A percentile compares a stretch with the other conserved stretches of the same genome.
Evolutionary conservation across 2,797 vertebrate genomes (phyloP).

Genomic region (Cyprinella venusta): DNA sequence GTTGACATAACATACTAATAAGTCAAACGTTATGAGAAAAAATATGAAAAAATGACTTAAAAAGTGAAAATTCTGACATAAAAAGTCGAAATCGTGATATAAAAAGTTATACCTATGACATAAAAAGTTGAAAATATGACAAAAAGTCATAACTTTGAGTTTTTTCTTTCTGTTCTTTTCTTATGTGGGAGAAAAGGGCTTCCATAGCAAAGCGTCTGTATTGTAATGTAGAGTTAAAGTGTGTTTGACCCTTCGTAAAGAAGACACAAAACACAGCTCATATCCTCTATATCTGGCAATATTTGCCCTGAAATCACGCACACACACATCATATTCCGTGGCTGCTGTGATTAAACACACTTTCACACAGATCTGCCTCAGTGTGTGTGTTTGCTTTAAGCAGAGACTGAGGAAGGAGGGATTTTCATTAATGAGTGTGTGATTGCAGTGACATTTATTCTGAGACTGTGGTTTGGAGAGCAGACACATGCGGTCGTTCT

Average conservation of each 20-base stretch:
- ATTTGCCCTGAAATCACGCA: conserved; percentile 17
- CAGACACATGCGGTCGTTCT: conserved; percentile 29
- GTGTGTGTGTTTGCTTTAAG: conserved; percentile 61
- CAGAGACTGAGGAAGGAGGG: conserved; percentile 57
- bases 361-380: conserved; percentile 45
- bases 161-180: background rate
- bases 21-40: background rate
- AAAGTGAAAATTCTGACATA: too few species aligned
- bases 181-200: background rate
- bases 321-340: background rate
- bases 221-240: background rate
- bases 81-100: background rate
- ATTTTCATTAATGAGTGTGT: conserved; percentile 63
- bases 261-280: background rate
- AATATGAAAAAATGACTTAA: background rate
- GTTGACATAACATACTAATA: background rate
- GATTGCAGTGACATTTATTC: conserved; percentile 67
- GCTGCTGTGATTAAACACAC: conserved; percentile 19
- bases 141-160: background rate
- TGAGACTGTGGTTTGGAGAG: conserved; percentile 41
- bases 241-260: background rate
- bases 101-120: background rate
- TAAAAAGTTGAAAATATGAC: background rate
- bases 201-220: background rate
- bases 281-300: background rate